Base-by-base conservation (phyloP, 30 jellyfish, hydroid and myxozoan genomes). In the Cassiopea andromeda region DNA sequence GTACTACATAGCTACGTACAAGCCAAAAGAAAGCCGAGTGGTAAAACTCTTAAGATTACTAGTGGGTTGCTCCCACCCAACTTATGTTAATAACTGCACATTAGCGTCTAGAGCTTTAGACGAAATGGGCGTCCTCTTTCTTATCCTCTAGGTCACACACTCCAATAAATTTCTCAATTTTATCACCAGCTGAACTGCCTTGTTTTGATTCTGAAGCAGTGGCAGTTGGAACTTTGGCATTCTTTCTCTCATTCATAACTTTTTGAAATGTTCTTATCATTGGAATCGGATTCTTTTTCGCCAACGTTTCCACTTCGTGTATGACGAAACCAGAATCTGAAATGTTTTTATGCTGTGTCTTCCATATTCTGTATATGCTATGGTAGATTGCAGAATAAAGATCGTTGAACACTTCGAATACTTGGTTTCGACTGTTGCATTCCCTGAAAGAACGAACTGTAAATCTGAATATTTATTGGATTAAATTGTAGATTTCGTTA, bases 301-400 rank as follows among this genome's bases (percentile, higher is more conserved):
- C 99, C 46, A 73, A 81, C 10, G 94, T 81, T 80, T 96, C 99
- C 14, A 96, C 94, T 38, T 91, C 97, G n/a, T 75, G 85, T n/a
- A 96, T 78, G 54, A 96, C 99, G 77, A 91, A 91, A 3, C 99
- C 99, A 17, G 99, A 96, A 57, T 96, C 99, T 1, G 94, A 18
- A 45, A 96, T 96, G 48, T 97, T 85, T 54, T 96, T 96, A 46
- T 81, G 92, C 69, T 91, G 96, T 44, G 92, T 87, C 80, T 96
- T 96, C 99, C 99, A 96, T 80, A 83, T 74, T 46, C 87, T 91
- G 69, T 87, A 92, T 1, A 96, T 73, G 57, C 81, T 47, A 82
- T 75, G 58, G 74, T 87, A 96, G 43, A 96, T 84, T 48, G 98
- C 90, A 14, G 84, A 68, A 85, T 91, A 96, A 1, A 96, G 92